Base-by-base conservation (phyloP, 2,797 vertebrate species). In the Mormyrops boulengeri region DNA sequence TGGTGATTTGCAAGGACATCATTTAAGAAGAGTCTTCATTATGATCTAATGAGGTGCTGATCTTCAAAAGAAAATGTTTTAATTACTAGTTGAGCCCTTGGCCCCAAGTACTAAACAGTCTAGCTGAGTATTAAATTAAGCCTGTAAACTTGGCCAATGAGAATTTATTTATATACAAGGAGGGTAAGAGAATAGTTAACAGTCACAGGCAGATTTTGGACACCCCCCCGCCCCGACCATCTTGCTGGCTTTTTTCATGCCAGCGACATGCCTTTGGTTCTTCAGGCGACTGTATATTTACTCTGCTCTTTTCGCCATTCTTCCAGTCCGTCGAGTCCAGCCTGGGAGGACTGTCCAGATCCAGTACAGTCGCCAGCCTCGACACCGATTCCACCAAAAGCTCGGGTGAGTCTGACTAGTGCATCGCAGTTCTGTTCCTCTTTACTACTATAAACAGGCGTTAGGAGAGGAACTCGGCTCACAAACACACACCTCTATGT, bases 351-450 rank as follows among this genome's bases (percentile, higher is more conserved):
- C 97, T 99, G 26, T 99, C 98, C 73, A 96, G 98, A 88, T 99
- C 98, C 69, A 99, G 99, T 94, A 99, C 99, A 0, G 98, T 99
- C 47, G 98, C 98, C 92, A 99, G 99, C 92, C 97, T 99, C 0
- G 99, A 99, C 90, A 99, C 98, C 1, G 98, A 99, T 91, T 99
- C 99, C 84, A 97, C 98, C 1, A 99, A 97, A 94, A 99, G 99
- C 94, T 98, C 97, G 95, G 98, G 99, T 99, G 52, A 87, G 93
- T 87, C 44, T 26, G 8, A 30, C 49, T 17, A 52, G n/a, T 30
- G n/a, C 47, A 22, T 12, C 19, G 4, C 44, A 50, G n/a, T 26
- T 52, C n/a, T 6, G n/a, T 5, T 30, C 49, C 17, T 26, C 49
- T 52, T 41, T 8, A 19, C 30, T 5, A 38, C 12, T 6, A 41